Evolutionary conservation across 2,888 invertebrate genomes (phyloP).

Genomic region (Drosophila incognita): DNA sequence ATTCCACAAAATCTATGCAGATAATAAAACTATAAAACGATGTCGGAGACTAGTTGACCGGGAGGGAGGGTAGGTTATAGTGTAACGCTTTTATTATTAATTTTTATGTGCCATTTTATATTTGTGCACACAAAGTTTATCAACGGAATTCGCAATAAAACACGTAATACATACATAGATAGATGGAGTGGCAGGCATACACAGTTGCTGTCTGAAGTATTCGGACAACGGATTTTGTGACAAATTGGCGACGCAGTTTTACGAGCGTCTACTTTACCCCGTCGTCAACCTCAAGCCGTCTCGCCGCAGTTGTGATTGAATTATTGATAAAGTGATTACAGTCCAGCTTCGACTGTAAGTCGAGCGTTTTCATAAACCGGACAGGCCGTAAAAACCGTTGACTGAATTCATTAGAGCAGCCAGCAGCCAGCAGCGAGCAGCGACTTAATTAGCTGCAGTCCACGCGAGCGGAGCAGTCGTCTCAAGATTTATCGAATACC

Average conservation of each 20-base stretch:
- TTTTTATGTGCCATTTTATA: conserved; percentile 74
- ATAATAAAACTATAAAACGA: conserved; percentile 77
- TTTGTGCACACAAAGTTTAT: conserved; percentile 51
- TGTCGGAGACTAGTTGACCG: conserved; percentile 10
- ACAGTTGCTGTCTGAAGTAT: conserved; percentile 41
- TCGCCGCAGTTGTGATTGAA: conserved; percentile 68
- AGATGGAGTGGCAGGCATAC: neutral
- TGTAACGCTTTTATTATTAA: conserved; percentile 75
- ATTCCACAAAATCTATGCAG: conserved; percentile 36
- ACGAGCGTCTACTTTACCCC: conserved; percentile 52
- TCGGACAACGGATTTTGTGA: conserved; percentile 12
- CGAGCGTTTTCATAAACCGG: conserved; percentile 40
- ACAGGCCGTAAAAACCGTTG: conserved; percentile 60
- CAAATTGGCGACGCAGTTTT: conserved; percentile 69
- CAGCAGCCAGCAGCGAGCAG: conserved; percentile 14
- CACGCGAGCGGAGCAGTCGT: neutral
- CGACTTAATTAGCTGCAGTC: conserved; percentile 51
- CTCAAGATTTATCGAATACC: conserved; percentile 66
- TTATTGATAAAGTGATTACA: conserved; percentile 79
- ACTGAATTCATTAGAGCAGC: conserved; percentile 56
- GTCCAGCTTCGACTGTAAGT: conserved; percentile 19
- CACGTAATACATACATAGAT: conserved; percentile 47
- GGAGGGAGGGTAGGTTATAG: neutral
- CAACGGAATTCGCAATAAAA: conserved; percentile 67
- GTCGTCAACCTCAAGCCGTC: neutral